Evolutionary conservation across 2,797 vertebrate species (phyloP).

Genomic region (Onychomys arenicola): DNA sequence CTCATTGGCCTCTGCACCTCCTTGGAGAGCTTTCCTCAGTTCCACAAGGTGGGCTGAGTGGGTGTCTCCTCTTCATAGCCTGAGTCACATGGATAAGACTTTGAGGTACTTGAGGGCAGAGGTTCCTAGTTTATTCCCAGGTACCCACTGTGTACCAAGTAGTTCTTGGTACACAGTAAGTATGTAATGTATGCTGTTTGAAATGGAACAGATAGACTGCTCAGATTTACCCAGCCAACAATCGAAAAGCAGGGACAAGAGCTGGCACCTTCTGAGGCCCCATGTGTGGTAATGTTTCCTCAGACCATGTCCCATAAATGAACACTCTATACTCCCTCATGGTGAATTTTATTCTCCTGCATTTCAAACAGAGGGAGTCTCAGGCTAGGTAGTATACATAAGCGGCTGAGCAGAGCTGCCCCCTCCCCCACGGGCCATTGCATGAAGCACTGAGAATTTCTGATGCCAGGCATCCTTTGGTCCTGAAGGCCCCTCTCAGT

Average conservation of each 20-base stretch:
- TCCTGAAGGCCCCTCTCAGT: not conserved
- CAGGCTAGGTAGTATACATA: not conserved
- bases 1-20: not conserved
- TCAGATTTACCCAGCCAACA: not conserved
- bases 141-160: not conserved
- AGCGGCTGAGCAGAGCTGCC: not conserved
- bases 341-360: not conserved
- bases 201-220: not conserved
- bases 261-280: not conserved
- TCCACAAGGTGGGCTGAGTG: not conserved
- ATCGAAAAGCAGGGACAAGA: not conserved
- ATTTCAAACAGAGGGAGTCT: not conserved
- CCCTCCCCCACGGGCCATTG: accelerated
- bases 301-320: not conserved
- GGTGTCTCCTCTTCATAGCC: not conserved
- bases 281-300: not conserved
- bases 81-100: not conserved
- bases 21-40: not conserved
- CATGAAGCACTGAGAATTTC: not conserved
- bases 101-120: not conserved
- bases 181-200: not conserved
- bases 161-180: not conserved
- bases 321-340: not conserved
- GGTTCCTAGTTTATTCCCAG: not conserved
- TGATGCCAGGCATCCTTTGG: not conserved